These are phyloP conservation scores for Calosoma granatense DNA, from an alignment of 1,140 invertebrate genomes.

Conservation along the genomic window DNA sequence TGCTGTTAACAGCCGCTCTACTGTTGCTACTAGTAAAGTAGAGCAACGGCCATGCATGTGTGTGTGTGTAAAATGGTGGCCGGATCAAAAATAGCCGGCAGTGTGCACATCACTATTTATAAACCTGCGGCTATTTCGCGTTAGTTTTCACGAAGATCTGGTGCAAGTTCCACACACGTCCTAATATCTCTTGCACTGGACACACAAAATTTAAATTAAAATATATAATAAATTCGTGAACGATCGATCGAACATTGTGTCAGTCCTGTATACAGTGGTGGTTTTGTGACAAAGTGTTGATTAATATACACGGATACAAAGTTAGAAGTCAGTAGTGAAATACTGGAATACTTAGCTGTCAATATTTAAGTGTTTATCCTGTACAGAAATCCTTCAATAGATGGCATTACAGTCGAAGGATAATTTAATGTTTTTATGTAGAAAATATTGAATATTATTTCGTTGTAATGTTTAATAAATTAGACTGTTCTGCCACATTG, in stretches of 20 bases:
- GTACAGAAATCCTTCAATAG: not conserved
- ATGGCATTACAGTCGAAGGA: not conserved
- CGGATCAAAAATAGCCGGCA: slow-evolving; percentile 1
- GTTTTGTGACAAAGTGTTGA: no score
- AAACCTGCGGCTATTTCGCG: not conserved
- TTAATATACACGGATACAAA: not conserved
- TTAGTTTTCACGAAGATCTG: slow-evolving; percentile 3
- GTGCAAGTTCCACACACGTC: not conserved
- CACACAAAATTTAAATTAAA: not conserved
- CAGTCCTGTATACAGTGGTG: no score
- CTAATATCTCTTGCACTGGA: not conserved
- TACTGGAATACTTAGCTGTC: no score
- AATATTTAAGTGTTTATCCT: no score
- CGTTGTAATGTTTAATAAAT: not conserved
- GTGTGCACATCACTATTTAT: slow-evolving; percentile 1
- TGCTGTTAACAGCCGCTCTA: no score
- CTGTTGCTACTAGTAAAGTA: no score
- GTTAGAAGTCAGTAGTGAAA: not conserved
- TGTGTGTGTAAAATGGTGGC: no score
- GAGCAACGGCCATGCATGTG: no score
- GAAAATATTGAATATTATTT: not conserved
- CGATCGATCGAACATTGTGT: no score
- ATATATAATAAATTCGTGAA: no score
- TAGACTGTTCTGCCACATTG: no score
- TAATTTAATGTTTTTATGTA: not conserved